These are phyloP conservation scores for Battus philenor DNA, from an alignment of 1,140 invertebrate genomes.

Conservation along the genomic window DNA sequence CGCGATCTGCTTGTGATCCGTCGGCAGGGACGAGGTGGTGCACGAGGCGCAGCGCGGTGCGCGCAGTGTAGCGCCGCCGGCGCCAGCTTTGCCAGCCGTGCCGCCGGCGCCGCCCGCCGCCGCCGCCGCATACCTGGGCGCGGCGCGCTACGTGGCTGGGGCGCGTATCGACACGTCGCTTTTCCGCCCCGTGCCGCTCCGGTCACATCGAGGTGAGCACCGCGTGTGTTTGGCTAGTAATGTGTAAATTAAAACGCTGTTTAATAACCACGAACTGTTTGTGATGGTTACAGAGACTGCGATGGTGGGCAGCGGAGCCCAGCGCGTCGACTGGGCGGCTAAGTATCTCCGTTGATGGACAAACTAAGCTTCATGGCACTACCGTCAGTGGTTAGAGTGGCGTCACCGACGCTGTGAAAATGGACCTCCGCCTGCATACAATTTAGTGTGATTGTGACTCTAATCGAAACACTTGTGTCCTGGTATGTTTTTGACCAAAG, in stretches of 20 bases:
- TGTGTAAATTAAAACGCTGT: no score
- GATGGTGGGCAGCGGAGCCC: conserved; percentile 47
- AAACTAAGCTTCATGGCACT: no score
- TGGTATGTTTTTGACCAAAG: no score
- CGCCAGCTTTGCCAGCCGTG: conserved; percentile 10
- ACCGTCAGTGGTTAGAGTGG: no score
- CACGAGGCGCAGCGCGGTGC: conserved; percentile 24
- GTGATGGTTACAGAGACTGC: conserved; percentile 36
- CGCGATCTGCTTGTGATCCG: neutral
- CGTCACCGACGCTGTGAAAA: no score
- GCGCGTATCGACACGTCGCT: conserved; percentile 50
- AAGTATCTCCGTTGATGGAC: conserved; percentile 50
- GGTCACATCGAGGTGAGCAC: conserved; percentile 38
- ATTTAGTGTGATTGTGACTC: no score
- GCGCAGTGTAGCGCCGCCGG: conserved; percentile 13
- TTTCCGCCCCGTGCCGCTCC: conserved; percentile 42
- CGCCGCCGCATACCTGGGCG: conserved; percentile 50
- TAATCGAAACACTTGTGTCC: no score
- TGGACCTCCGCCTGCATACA: no score
- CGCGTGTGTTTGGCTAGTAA: no score
- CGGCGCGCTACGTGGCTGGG: conserved; percentile 54
- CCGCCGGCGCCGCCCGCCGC: conserved; percentile 25
- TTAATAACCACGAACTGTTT: no score
- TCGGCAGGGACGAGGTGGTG: conserved; percentile 41
- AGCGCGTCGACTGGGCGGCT: conserved; percentile 59